Evolutionary conservation across 1,140 invertebrate genomes (phyloP), one percentile per base, ranked within the genome.

Genomic region (Trinorchestia longiramus): DNA sequence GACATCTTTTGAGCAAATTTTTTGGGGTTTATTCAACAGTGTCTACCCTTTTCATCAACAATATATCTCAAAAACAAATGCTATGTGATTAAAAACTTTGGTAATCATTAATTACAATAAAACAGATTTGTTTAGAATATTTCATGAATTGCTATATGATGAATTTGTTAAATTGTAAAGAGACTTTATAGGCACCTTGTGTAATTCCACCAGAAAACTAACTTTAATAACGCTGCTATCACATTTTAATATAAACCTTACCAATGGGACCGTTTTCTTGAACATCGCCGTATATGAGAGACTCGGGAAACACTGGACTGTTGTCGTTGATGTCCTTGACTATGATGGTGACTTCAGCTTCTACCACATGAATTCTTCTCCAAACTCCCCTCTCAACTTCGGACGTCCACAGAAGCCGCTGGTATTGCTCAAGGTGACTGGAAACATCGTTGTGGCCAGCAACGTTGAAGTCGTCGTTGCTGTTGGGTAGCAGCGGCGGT

Each of bases 241-340:
- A 11, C 36, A 77, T 77, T 77, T 77, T 77, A 77, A 36, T 23
- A 28, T 36, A 77, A 77, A 28, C n/a, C 92, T 94, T 95, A 96
- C 96, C 57, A n/a, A 95, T 95, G n/a, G 96, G 96, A 8, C 96
- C 96, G 53, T 96, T 96, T 87, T 96, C 96, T 92, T 96, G 96
- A 45, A 96, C 95, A 45, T 96, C 96, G 77, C 87, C 96, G 57
- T 95, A 95, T 42, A 96, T 96, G 41, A 95, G 94, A 53, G 57
- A 77, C 36, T 62, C 19, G 42, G 95, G 47, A 62, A 95, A 95
- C 17, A 96, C 57, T 0, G 96, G 96, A 87, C 92, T 77, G 45
- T 96, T 96, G 92, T 96, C 96, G 94, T 96, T 96, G 43, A 96
- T 96, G 44, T 96, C 96, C 43, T 95, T 96, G 40, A 96, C 94